Percentiles rank a stretch among this genome's conserved stretches.
Evolutionary conservation across 2,888 invertebrate species (phyloP).

Genomic region (Zele albiditarsus): DNA sequence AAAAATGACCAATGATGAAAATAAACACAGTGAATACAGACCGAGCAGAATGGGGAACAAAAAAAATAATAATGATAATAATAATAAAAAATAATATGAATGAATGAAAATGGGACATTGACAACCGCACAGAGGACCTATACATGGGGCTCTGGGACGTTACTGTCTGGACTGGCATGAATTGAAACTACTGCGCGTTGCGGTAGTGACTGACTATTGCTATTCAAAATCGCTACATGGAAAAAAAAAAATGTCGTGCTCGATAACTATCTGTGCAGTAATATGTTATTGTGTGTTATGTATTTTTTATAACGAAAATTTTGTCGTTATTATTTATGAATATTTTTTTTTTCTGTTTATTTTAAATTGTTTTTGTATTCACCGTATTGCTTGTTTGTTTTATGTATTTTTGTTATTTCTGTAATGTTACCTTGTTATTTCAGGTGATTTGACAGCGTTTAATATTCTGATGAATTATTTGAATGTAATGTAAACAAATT

Average conservation of each 20-base stretch:
- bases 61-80: not conserved
- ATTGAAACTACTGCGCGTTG: not conserved
- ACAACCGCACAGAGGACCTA: not conserved
- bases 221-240: not conserved
- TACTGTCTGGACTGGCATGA: conserved; percentile 11
- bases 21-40: not conserved
- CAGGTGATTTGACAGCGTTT: not conserved
- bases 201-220: conserved; percentile 4
- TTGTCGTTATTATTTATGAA: not conserved
- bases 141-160: not conserved
- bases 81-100: not conserved
- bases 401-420: not conserved
- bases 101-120: not conserved
- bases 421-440: not conserved
- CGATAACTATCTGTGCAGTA: not conserved
- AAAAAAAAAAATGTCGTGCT: not conserved
- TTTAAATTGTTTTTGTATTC: not conserved
- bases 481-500: not conserved
- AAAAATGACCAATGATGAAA: not conserved
- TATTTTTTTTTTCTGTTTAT: not conserved
- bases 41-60: not conserved
- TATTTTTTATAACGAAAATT: not conserved
- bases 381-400: not conserved
- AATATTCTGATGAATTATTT: not conserved
- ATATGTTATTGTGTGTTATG: not conserved